A percentile compares a stretch with the other conserved stretches of the same genome.
These are phyloP conservation scores for Lutraria lutraria DNA, from an alignment of 2,888 invertebrate genomes.

Conservation along the genomic window DNA sequence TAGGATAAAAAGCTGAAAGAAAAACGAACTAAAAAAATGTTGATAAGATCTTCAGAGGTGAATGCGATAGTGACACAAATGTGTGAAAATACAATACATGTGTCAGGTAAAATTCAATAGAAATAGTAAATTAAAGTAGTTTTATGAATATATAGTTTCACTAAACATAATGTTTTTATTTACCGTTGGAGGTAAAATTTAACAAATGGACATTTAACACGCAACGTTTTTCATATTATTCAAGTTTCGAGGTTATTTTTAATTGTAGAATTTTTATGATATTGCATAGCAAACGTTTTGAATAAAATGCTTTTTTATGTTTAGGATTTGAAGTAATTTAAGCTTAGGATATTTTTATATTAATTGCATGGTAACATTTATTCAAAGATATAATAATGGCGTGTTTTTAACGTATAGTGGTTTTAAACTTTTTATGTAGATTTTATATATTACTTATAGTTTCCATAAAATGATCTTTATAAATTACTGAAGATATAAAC, in stretches of 20 bases:
- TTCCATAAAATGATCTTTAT: too few species aligned
- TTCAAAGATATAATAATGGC: too few species aligned
- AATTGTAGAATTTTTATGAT: neutral
- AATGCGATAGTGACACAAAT: slow-evolving; percentile 57
- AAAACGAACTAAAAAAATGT: slow-evolving; percentile 58
- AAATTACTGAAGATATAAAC: too few species aligned
- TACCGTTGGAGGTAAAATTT: neutral
- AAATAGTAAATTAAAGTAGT: slow-evolving; percentile 52
- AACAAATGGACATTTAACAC: neutral
- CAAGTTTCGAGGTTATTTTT: neutral
- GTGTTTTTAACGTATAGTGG: too few species aligned
- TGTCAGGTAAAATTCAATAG: slow-evolving; percentile 61
- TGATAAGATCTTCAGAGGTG: slow-evolving; percentile 60
- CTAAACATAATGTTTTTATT: slow-evolving; percentile 14
- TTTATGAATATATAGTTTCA: slow-evolving; percentile 39
- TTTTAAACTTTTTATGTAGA: too few species aligned
- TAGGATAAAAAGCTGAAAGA: slow-evolving; percentile 36
- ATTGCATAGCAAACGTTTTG: neutral
- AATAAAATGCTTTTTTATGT: too few species aligned
- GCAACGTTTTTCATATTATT: neutral
- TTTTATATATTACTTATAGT: too few species aligned
- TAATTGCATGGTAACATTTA: too few species aligned
- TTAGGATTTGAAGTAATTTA: too few species aligned
- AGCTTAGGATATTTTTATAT: too few species aligned
- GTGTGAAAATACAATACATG: slow-evolving; percentile 66